phyloP scores from a whole-genome alignment of 2,797 vertebrate species.

The Chelidonichthys spinosus region DNA sequence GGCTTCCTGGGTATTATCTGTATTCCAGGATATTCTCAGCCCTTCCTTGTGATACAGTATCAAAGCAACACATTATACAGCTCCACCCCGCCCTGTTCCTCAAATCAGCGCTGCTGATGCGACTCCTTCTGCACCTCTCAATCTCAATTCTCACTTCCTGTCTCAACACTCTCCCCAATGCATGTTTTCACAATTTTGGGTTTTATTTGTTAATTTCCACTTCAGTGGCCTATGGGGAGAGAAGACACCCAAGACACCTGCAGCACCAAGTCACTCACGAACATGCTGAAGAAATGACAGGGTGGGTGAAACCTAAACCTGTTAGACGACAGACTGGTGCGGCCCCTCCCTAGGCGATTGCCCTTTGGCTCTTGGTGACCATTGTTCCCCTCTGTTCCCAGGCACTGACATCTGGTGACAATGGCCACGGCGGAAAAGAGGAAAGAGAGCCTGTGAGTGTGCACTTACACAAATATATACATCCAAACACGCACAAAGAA shows the following conservation, averaged over 20 bases:
- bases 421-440: constrained; percentile 67
- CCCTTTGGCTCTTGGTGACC: constrained; percentile 77
- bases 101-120: constrained; percentile 55
- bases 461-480: constrained; percentile 38
- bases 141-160: constrained; percentile 64
- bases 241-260: constrained; percentile 25
- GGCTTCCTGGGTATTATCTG: constrained; percentile 83
- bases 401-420: constrained; percentile 84
- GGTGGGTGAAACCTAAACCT: constrained; percentile 66
- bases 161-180: constrained; percentile 25
- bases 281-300: constrained; percentile 49
- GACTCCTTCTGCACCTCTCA: constrained; percentile 45
- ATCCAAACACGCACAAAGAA: constrained; percentile 4
- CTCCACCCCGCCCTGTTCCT: constrained; percentile 61
- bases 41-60: constrained; percentile 79
- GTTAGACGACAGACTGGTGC: constrained; percentile 64
- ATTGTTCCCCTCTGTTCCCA: constrained; percentile 85
- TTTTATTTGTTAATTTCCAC: not conserved
- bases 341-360: constrained; percentile 66
- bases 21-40: constrained; percentile 78
- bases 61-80: constrained; percentile 77
- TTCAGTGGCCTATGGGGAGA: not conserved
- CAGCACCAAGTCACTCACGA: constrained; percentile 24
- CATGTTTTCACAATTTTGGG: constrained; percentile 20
- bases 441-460: constrained; percentile 45